phyloP scores from a whole-genome alignment of 2,888 invertebrate species.

The Drosophila mayaguana region DNA sequence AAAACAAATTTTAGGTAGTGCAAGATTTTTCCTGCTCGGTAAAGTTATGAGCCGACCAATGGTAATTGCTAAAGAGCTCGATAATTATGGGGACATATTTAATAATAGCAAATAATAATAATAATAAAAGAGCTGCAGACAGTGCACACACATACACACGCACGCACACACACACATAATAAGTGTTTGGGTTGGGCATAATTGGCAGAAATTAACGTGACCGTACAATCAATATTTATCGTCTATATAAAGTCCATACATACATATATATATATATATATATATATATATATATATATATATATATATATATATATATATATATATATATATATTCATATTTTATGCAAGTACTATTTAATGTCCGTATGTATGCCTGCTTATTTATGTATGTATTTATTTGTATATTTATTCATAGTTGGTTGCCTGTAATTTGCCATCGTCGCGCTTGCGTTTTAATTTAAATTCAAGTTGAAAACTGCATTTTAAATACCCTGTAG shows the following conservation, averaged over 20 bases:
- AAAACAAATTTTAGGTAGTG: constrained; percentile 2
- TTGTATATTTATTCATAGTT: constrained; percentile 55
- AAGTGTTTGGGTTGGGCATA: constrained; percentile 52
- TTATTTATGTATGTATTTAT: constrained; percentile 11
- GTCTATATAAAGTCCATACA: constrained; percentile 48
- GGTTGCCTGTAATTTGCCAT: constrained; percentile 61
- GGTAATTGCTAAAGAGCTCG: constrained; percentile 34
- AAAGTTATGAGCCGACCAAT: constrained; percentile 40
- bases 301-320: neutral
- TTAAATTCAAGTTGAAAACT: constrained; percentile 74
- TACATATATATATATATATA: neutral
- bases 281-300: constrained; percentile 31
- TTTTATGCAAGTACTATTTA: constrained; percentile 21
- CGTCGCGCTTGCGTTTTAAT: constrained; percentile 69
- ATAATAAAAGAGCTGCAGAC: constrained; percentile 47
- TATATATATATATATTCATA: constrained; percentile 34
- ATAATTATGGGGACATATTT: constrained; percentile 66
- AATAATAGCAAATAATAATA: constrained; percentile 60
- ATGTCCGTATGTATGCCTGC: neutral
- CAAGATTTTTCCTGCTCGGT: neutral
- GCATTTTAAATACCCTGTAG: constrained; percentile 39
- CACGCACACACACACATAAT: constrained; percentile 3
- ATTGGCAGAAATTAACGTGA: constrained; percentile 76
- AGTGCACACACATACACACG: constrained; percentile 13
- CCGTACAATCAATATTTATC: constrained; percentile 76